Evolutionary conservation across 2,888 invertebrate species (phyloP).

Genomic region (Malacosoma neustria): DNA sequence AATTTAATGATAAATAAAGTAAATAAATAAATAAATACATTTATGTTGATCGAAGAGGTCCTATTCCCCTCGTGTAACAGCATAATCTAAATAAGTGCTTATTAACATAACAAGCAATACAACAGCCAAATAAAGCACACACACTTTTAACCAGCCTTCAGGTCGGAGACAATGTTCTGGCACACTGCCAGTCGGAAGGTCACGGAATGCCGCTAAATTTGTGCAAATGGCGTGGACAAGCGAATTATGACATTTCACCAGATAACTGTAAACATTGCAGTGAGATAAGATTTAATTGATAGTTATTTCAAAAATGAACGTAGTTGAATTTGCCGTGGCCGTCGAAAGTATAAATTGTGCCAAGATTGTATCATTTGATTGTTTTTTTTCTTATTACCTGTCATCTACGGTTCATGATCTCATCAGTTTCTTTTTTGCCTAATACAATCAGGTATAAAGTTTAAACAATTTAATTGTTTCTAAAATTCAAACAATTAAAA

Average conservation of each 20-base stretch:
- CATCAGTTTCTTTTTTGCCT: too few relatives aligned
- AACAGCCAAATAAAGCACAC: conserved; percentile 18
- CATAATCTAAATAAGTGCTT: too few relatives aligned
- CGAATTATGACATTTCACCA: conserved; percentile 49
- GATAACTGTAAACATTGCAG: conserved; percentile 20
- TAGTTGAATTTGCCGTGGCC: neutral
- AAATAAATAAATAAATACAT: too few relatives aligned
- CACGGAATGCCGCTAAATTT: conserved; percentile 38
- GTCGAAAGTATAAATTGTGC: too few relatives aligned
- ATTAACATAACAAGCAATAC: conserved; percentile 15
- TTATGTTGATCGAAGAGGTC: too few relatives aligned
- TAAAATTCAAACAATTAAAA: too few relatives aligned
- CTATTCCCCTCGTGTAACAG: too few relatives aligned
- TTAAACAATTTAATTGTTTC: too few relatives aligned
- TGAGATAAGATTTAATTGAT: neutral
- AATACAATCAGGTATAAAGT: too few relatives aligned
- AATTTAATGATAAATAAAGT: conserved; percentile 55
- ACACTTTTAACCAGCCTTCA: conserved; percentile 28
- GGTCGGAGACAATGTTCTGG: conserved; percentile 23
- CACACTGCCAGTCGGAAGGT: conserved; percentile 29
- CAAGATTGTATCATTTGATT: too few relatives aligned
- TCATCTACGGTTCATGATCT: too few relatives aligned
- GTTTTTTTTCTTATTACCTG: too few relatives aligned
- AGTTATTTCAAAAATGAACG: neutral
- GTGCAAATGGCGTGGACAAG: conserved; percentile 43